Evolutionary conservation across 2,888 invertebrate species (phyloP).

Genomic region (Tuta absoluta): DNA sequence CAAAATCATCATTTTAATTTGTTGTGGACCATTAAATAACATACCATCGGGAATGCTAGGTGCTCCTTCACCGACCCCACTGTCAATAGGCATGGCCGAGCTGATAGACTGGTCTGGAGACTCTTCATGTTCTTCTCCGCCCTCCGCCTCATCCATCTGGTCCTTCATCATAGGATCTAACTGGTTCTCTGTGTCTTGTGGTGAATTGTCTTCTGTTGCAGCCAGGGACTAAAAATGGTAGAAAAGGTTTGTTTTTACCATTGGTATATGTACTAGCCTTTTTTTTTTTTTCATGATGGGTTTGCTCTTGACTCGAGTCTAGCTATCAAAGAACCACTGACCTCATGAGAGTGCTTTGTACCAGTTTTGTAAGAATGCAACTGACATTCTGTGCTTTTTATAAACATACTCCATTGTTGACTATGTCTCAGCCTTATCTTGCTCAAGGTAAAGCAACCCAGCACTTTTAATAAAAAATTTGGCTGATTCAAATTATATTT

Average conservation of each 20-base stretch:
- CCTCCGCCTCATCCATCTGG: constrained; percentile 58
- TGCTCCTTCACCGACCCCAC: constrained; percentile 64
- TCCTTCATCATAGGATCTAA: constrained; percentile 66
- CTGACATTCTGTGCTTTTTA: too few relatives aligned
- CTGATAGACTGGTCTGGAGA: constrained; percentile 78
- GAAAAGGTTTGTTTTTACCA: too few relatives aligned
- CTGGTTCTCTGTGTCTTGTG: constrained; percentile 65
- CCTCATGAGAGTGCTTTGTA: too few relatives aligned
- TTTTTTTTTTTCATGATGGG: too few relatives aligned
- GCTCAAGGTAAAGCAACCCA: too few relatives aligned
- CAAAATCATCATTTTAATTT: background rate
- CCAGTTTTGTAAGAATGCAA: too few relatives aligned
- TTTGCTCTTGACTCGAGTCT: too few relatives aligned
- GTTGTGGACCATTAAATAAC: background rate
- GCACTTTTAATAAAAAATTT: too few relatives aligned
- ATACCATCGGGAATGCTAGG: constrained; percentile 71
- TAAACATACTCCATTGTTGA: too few relatives aligned
- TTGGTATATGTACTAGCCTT: too few relatives aligned
- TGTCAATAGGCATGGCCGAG: constrained; percentile 72
- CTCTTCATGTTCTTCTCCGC: constrained; percentile 64
- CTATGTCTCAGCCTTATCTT: too few relatives aligned
- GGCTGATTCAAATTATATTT: background rate
- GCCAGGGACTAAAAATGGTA: constrained; percentile 45
- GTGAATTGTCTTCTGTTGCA: constrained; percentile 64
- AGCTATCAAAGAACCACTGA: too few relatives aligned